Base-by-base conservation (phyloP, 2,888 invertebrate genomes). In the Chrysina gloriosa region DNA sequence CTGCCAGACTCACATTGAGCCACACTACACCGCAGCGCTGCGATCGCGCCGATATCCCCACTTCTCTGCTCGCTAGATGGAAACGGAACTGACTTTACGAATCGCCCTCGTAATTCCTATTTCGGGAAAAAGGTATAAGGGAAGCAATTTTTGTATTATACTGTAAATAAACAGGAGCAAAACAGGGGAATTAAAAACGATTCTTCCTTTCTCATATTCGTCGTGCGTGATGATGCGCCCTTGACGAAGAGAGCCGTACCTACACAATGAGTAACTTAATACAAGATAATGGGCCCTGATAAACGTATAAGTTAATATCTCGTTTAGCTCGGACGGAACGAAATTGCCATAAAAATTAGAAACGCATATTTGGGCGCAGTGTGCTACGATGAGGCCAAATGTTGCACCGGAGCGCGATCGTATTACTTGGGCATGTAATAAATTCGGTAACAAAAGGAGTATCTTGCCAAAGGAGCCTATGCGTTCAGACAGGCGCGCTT, bases 401-500 rank as follows among this genome's bases (percentile, higher is more conserved):
- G 74, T 71, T 74, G 71, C 74, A 73, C 72, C 70, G 27, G 50
- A 72, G 65, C 63, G 50, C 66, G 71, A 76, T 77, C 76, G 58
- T 68, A 67, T 77, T 76, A 75, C 77, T 71, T 70, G 25, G 25
- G 21, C 39, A 58, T 16, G 71, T 71, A 72, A 77, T 78, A 78
- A 50, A 78, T 78, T 78, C 73, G 80, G 58, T 75, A 76, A 79
- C 79, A 79, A 80, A 79, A 80, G 76, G 76, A 76, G 77, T 74
- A 78, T 78, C 77, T 75, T 72, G 71, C 11, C 3, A 71, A 67
- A 71, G 74, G 71, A 73, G 73, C 71, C 75, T 68, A 72, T 71
- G 72, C 67, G 71, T 68, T 76, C 77, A 75, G 77, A 76, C 76
- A 76, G 72, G 75, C 76, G 76, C 77, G 76, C 71, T 73, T 77